Conservation (phyloP, 2,888 invertebrate genomes). For the Dryobota labecula region DNA sequence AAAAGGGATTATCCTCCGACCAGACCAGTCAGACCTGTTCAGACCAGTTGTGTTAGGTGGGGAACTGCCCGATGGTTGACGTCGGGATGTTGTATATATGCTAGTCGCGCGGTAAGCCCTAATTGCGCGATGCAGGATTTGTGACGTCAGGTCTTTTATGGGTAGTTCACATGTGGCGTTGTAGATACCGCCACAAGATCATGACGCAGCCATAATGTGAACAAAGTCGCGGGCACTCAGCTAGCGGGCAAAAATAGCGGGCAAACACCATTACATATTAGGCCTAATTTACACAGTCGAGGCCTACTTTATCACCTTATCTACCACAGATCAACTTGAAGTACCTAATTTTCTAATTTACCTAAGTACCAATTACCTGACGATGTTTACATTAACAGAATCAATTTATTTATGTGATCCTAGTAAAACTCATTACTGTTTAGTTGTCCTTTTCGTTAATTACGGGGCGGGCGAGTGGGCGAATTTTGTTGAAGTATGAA, state of each 20-base stretch:
- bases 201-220: too few relatives aligned
- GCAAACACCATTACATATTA: conserved; percentile 6
- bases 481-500: conserved; percentile 17
- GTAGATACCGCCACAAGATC: too few relatives aligned
- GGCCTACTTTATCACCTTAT: conserved; percentile 26
- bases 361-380: conserved; percentile 58
- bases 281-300: conserved; percentile 24
- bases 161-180: too few relatives aligned
- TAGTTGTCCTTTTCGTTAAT: conserved; percentile 74
- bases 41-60: too few relatives aligned
- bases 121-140: too few relatives aligned
- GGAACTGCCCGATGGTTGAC: too few relatives aligned
- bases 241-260: conserved; percentile 4
- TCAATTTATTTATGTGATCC: conserved; percentile 70
- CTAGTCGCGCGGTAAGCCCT: too few relatives aligned
- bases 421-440: conserved; percentile 71
- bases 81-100: too few relatives aligned
- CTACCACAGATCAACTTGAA: conserved; percentile 40
- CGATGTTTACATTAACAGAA: conserved; percentile 62
- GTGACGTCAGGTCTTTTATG: too few relatives aligned
- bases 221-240: background rate
- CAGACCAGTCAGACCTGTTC: too few relatives aligned
- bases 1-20: too few relatives aligned
- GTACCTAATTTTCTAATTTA: conserved; percentile 57
- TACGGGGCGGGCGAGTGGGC: conserved; percentile 57